Evolutionary conservation across 1,140 invertebrate genomes (phyloP), one percentile per base, ranked within the genome.

Genomic region (Bombyx mori): DNA sequence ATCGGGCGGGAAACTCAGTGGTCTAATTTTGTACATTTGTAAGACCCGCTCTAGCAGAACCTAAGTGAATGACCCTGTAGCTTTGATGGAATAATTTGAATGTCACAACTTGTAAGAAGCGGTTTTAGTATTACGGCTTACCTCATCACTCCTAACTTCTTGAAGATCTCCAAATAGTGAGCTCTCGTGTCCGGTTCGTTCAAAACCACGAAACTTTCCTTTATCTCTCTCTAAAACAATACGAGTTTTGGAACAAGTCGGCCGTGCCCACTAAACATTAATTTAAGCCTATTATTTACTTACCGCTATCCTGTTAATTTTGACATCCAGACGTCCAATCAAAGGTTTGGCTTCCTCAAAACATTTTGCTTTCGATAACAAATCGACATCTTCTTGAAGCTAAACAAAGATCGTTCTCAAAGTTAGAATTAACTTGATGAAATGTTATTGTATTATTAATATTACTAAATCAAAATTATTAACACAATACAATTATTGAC

Each of bases 221-320:
- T 88, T 71, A 82, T 85, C 76, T 86, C 82, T 83, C 82, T 73
- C 77, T 84, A 51, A 10, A 57, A 65, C 57, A 35, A 53, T 61
- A 54, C 12, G 9, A 54, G 45, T 7, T 54, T 22, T 18, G 53
- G 12, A 53, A 56, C 50, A 47, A 57, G n/a, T 57, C 8, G 18
- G 6, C 7, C 43, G 26, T 22, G 12, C 47, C 44, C 1, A 42
- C 42, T 47, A 61, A 66, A 52, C 62, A 46, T 56, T 53, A 51
- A 54, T 50, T 50, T 43, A 61, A 65, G 18, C 43, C 46, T 42
- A 48, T 57, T 35, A 22, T 26, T 2, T 8, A 66, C 60, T 77
- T 76, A 82, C 79, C 55, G 79, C 69, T 55, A 82, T 79, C 61
- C 75, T 75, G 57, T 86, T 85, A 44, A 63, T 83, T 68, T 82